Evolutionary conservation across 2,797 vertebrate genomes (phyloP).

Genomic region (Smutsia temminckii): DNA sequence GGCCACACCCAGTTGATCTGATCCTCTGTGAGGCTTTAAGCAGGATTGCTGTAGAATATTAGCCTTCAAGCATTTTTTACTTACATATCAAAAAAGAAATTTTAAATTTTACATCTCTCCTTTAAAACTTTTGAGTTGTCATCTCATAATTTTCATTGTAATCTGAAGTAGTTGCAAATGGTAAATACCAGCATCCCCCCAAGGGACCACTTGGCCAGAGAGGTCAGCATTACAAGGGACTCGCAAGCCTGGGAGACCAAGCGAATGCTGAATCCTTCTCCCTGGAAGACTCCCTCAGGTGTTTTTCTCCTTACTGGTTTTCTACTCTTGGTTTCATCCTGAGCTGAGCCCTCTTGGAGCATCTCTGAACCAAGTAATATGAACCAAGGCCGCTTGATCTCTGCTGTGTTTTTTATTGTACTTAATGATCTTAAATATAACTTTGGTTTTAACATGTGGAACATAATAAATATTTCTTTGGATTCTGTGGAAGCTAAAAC

Average conservation of each 20-base stretch:
- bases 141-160: background rate
- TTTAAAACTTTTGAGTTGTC: background rate
- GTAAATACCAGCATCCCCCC: background rate
- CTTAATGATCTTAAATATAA: background rate
- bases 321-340: background rate
- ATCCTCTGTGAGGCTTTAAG: background rate
- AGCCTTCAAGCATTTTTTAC: background rate
- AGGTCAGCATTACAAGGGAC: background rate
- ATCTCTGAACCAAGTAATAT: background rate
- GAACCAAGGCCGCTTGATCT: background rate
- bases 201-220: background rate
- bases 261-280: background rate
- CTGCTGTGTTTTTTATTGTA: background rate
- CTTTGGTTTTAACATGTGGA: background rate
- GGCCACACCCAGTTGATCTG: background rate
- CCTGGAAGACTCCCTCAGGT: background rate
- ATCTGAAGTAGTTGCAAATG: background rate
- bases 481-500: background rate
- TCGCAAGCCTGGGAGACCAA: background rate
- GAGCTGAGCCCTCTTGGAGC: background rate
- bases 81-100: background rate
- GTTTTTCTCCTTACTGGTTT: background rate
- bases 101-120: background rate
- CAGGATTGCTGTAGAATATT: background rate
- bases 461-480: constrained; percentile 14